These are phyloP conservation scores for Ptilorrhoa leucosticta DNA, from an alignment of 2,113 vertebrate genomes.

Conservation along the genomic window DNA sequence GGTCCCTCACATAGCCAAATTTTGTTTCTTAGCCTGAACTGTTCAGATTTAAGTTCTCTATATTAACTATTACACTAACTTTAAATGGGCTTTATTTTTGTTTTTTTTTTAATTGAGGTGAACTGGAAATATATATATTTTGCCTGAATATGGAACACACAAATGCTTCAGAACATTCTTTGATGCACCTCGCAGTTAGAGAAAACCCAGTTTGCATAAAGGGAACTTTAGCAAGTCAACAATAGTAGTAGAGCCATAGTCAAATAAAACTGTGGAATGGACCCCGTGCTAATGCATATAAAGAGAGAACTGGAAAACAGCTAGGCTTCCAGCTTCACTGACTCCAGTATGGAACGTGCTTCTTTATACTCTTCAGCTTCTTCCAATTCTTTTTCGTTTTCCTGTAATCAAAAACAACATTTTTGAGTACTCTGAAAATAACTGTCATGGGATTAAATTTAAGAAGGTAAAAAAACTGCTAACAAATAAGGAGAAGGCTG, in stretches of 20 bases:
- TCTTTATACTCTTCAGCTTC: slow-evolving; percentile 91
- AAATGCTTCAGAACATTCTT: slow-evolving; percentile 58
- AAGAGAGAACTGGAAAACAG: slow-evolving; percentile 50
- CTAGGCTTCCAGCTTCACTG: slow-evolving; percentile 90
- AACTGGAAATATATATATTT: not conserved
- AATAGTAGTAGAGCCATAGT: slow-evolving; percentile 48
- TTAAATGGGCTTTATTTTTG: not conserved
- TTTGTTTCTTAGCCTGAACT: not conserved
- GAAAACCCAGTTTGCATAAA: slow-evolving; percentile 57
- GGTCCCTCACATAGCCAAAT: not conserved
- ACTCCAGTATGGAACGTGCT: slow-evolving; percentile 83
- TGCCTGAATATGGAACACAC: slow-evolving; percentile 46
- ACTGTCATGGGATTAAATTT: not conserved
- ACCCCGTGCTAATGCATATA: slow-evolving; percentile 65
- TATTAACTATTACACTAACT: not conserved
- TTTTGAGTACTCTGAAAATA: slow-evolving; percentile 1
- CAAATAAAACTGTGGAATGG: slow-evolving; percentile 79
- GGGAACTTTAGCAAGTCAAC: slow-evolving; percentile 44
- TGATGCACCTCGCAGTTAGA: slow-evolving; percentile 49
- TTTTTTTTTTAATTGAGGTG: not conserved
- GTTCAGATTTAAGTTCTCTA: not conserved
- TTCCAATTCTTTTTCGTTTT: slow-evolving; percentile 86
- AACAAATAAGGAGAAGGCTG: not conserved
- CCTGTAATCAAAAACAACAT: slow-evolving; percentile 75
- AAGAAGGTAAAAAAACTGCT: not conserved